Percentiles rank a stretch among this genome's conserved stretches.
phyloP scores from a whole-genome alignment of 1,140 invertebrate species.

The Trichogramma pretiosum region DNA sequence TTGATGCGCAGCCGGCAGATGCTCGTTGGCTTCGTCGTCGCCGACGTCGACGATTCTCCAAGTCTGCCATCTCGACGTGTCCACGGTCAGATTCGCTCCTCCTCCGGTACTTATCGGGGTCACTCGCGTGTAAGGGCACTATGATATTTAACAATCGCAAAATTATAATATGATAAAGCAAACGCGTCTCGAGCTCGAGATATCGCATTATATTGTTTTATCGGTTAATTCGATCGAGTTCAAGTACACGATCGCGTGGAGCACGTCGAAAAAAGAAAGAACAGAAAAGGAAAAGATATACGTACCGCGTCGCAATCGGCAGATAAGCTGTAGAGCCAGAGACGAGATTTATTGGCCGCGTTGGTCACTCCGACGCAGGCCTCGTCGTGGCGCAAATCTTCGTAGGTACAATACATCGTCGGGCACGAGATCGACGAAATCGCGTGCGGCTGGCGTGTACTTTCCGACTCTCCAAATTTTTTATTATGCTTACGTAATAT shows the following conservation, averaged over 20 bases:
- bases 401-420: slow-evolving; percentile 21
- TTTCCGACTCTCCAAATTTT: no score
- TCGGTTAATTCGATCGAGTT: not conserved
- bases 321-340: slow-evolving; percentile 50
- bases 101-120: slow-evolving; percentile 21
- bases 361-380: slow-evolving; percentile 46
- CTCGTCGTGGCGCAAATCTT: slow-evolving; percentile 47
- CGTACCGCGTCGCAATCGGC: slow-evolving; percentile 52
- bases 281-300: slow-evolving; percentile 2
- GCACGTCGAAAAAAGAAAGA: not conserved
- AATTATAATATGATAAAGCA: not conserved
- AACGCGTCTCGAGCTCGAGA: no score
- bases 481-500: no score
- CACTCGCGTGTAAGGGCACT: slow-evolving; percentile 46
- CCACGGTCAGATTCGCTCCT: slow-evolving; percentile 32
- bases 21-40: slow-evolving; percentile 19
- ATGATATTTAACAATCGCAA: slow-evolving; percentile 5
- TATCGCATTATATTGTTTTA: no score
- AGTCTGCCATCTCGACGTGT: slow-evolving; percentile 30
- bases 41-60: slow-evolving; percentile 37
- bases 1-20: slow-evolving; percentile 25
- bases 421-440: no score
- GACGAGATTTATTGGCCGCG: slow-evolving; percentile 27
- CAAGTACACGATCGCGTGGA: not conserved
- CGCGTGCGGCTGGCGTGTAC: no score